Evolutionary conservation across 2,113 vertebrate species (phyloP), one percentile per base, ranked within the genome.

Genomic region (Acanthochromis polyacanthus): DNA sequence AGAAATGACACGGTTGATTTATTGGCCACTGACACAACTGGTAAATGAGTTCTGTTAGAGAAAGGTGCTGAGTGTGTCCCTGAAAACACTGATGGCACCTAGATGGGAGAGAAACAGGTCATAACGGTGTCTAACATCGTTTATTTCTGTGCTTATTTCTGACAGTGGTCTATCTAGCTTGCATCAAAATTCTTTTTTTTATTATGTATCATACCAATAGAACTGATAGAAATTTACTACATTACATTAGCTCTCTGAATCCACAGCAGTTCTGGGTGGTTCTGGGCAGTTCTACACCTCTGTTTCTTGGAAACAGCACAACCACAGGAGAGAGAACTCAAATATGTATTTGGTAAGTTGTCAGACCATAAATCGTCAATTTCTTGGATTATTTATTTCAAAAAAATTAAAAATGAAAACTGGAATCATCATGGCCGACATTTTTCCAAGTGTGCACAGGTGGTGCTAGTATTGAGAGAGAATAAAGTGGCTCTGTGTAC

Each of bases 1-100:
- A 45, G 55, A 61, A 71, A 74, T 81, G 63, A 69, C 62, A 20
- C 15, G 38, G 23, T 45, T 75, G 90, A 92, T 90, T 85, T 89
- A 90, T 89, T 23, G 62, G 16, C 61, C 40, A 28, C 78, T 71
- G 75, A 88, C 77, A 17, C 12, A 62, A 48, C 50, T 64, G 23
- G 58, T 63, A 72, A 76, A 87, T 36, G 4, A 46, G 53, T 52
- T 77, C 60, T 71, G n/a, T 52, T 32, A 30, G 11, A 70, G 58
- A 4, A 3, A 63, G 57, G 16, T n/a, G 51, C 68, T 38, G 52
- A 74, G 81, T 59, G 32, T 68, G 40, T 68, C 51, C 20, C 62
- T 63, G 40, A 40, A 69, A 71, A 82, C 56, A 78, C 48, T 46
- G 20, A 57, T 14, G n/a, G 22, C 45, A 22, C 40, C 46, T 0